Evolutionary conservation across 2,888 invertebrate genomes (phyloP), one percentile per base, ranked within the genome.

Genomic region (Eudemis profundana): DNA sequence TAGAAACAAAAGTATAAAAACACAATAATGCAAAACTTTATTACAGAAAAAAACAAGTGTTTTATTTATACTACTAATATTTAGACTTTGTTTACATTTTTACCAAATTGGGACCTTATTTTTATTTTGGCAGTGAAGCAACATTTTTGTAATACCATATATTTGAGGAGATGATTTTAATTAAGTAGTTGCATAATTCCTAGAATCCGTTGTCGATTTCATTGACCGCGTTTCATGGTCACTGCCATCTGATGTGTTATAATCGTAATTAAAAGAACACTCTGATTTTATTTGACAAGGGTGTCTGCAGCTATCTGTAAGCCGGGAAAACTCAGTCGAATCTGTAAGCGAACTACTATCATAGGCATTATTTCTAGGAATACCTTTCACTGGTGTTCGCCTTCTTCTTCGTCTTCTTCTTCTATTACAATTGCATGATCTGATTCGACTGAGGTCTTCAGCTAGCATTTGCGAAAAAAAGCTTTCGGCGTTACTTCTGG

Each of bases 131-230:
- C n/a, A n/a, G n/a, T n/a, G n/a, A n/a, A n/a, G n/a, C n/a, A n/a
- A n/a, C n/a, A n/a, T n/a, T n/a, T n/a, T n/a, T n/a, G n/a, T n/a
- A n/a, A n/a, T n/a, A n/a, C n/a, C n/a, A n/a, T n/a, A n/a, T n/a
- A n/a, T n/a, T n/a, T n/a, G n/a, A n/a, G n/a, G n/a, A 10, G 8
- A 8, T 33, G 2, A 33, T 8, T 12, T 46, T 21, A 2, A 19
- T 46, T 46, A 56, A 44, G 42, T 56, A 3, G 56, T 56, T 27
- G 56, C 44, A 29, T 44, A 44, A 12, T 29, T 23, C n/a, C n/a
- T 29, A 44, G 42, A 29, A 19, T 12, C 21, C 40, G 14, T 3
- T 40, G 53, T 53, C 1, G 54, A 54, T 40, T 21, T 7, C 0
- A 40, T 14, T 7, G 27, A 23, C 15, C 12, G 15, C 7, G 56